Percentiles rank a stretch among this genome's conserved stretches.
These are phyloP conservation scores for Epistrophe grossulariae DNA, from an alignment of 2,888 invertebrate species.

Conservation along the genomic window DNA sequence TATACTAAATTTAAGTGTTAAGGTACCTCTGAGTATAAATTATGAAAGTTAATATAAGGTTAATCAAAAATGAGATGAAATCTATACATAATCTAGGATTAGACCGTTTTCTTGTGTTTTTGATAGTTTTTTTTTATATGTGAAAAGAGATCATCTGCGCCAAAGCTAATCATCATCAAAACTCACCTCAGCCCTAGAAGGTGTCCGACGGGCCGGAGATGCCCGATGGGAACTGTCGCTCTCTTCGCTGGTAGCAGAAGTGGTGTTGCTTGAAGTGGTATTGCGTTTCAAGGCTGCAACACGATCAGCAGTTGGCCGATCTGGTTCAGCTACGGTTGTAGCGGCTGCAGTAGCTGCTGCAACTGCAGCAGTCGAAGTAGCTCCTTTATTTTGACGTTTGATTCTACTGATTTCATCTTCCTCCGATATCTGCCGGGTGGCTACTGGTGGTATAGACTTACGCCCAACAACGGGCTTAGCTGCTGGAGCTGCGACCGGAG, in stretches of 20 bases:
- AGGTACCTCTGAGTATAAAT: neutral
- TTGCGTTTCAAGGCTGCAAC: constrained; percentile 84
- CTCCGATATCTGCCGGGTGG: constrained; percentile 92
- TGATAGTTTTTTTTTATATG: constrained; percentile 49
- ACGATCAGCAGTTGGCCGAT: constrained; percentile 85
- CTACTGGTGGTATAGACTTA: constrained; percentile 85
- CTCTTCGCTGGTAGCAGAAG: constrained; percentile 84
- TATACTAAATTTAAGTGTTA: neutral
- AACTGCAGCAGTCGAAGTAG: constrained; percentile 85
- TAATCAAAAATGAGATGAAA: constrained; percentile 38
- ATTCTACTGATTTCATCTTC: constrained; percentile 95
- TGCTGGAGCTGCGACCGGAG: constrained; percentile 86
- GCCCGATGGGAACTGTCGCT: constrained; percentile 85
- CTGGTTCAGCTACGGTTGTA: constrained; percentile 84
- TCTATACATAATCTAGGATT: neutral
- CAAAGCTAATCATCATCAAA: constrained; percentile 78
- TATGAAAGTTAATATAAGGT: constrained; percentile 5
- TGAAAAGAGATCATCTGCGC: constrained; percentile 68
- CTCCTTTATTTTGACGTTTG: constrained; percentile 93
- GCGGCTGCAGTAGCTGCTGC: constrained; percentile 78
- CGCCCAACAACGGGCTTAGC: constrained; percentile 85
- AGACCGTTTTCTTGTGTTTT: neutral
- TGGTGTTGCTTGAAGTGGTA: constrained; percentile 78
- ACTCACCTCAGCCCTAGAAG: constrained; percentile 92
- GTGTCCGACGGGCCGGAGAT: constrained; percentile 88